Evolutionary conservation across 2,888 invertebrate species (phyloP), one percentile per base, ranked within the genome.

Genomic region (Hypomecis punctinalis): DNA sequence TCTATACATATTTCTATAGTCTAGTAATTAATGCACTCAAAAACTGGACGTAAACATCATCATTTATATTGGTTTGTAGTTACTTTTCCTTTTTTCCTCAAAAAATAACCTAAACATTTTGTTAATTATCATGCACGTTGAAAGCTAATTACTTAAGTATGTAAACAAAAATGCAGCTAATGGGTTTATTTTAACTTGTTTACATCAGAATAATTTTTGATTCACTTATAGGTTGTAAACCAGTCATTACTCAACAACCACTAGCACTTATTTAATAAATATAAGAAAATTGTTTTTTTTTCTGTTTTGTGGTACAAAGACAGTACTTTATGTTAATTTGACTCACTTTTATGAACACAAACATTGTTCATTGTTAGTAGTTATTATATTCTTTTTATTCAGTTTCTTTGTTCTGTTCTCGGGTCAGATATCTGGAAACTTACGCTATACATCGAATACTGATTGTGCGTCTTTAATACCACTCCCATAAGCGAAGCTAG

Each of bases 41-140:
- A 48, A 66, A 4, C 40, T 74, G 72, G 74, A 75, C 73, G 72
- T 67, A 66, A 72, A 69, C 49, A 67, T 68, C 45, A 52, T 61
- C 53, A 35, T 46, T 45, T 64, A 43, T n/a, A n/a, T 11, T 43
- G 43, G 10, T 43, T 9, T 8, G 40, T 40, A 40, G 8, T 40
- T 40, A 7, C 40, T 40, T 10, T n/a, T 43, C 5, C n/a, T n/a
- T 43, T 43, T 3, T n/a, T 11, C 6, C 4, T 10, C 9, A 43
- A 56, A 10, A 48, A 37, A 53, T 42, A 35, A 61, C 51, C 23
- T 46, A 42, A 46, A 40, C 36, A 43, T 43, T 42, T 9, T 42
- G 10, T 42, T 9, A 1, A 9, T 23, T 45, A 46, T 23, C 6
- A 23, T 46, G 4, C 4, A 35, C 6, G 36, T 36, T 33, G 33